These are phyloP conservation scores for Rotaria macrura DNA, from an alignment of 2,888 invertebrate species.

Conservation along the genomic window DNA sequence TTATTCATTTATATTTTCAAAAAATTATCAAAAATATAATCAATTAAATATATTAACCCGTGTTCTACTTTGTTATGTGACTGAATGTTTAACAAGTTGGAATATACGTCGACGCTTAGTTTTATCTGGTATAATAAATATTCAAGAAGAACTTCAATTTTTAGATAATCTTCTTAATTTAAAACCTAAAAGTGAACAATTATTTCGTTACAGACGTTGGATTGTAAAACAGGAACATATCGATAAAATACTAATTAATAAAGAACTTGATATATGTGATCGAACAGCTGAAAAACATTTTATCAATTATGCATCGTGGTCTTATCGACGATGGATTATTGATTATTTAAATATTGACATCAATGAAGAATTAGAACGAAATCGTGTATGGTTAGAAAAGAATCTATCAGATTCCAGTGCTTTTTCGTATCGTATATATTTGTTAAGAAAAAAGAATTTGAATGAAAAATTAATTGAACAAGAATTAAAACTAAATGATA, in stretches of 20 bases:
- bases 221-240: not conserved
- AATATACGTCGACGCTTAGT: slow-evolving; percentile 6
- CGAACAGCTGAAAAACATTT: not conserved
- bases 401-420: slow-evolving; percentile 10
- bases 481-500: not conserved
- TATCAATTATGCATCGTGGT: slow-evolving; percentile 10
- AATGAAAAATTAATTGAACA: not conserved
- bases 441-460: not conserved
- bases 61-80: not conserved
- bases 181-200: slow-evolving; percentile 9
- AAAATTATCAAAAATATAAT: not conserved
- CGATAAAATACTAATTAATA: not conserved
- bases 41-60: not conserved
- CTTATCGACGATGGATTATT: not conserved
- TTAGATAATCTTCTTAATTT: not conserved
- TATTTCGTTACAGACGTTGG: slow-evolving; percentile 10
- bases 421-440: not conserved
- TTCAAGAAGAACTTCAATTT: not conserved
- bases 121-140: not conserved
- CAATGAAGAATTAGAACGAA: not conserved
- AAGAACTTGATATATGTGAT: not conserved
- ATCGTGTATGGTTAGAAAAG: not conserved
- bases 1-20: not conserved
- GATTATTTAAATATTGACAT: not conserved
- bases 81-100: slow-evolving; percentile 21